These are phyloP conservation scores for Metopia argyrocephala DNA, from an alignment of 2,888 invertebrate species.

Conservation along the genomic window DNA sequence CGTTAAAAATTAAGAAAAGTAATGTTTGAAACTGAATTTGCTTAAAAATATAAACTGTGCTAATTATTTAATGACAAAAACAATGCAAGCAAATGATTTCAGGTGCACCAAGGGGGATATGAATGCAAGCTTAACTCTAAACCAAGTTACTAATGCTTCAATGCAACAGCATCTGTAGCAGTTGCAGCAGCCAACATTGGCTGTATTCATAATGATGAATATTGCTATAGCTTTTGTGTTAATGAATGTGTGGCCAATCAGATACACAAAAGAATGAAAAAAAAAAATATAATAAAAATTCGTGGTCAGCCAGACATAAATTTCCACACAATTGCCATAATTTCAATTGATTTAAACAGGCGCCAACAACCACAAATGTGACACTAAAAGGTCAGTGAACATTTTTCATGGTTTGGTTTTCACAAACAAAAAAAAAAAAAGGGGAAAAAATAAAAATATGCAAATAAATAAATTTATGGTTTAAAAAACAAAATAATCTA, in stretches of 20 bases:
- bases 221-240: conserved; percentile 58
- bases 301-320: conserved; percentile 69
- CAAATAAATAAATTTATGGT: conserved; percentile 32
- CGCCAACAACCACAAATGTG: conserved; percentile 70
- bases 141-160: conserved; percentile 40
- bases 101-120: conserved; percentile 55
- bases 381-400: conserved; percentile 60
- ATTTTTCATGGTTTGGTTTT: conserved; percentile 59
- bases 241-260: conserved; percentile 65
- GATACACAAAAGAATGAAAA: background rate
- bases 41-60: background rate
- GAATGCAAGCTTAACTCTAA: background rate
- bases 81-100: conserved; percentile 50
- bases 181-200: conserved; percentile 26
- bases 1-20: conserved; percentile 42
- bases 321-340: conserved; percentile 74
- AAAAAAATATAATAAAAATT: too few relatives aligned
- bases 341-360: conserved; percentile 76
- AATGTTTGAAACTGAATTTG: conserved; percentile 11
- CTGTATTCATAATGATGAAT: conserved; percentile 49
- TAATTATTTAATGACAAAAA: conserved; percentile 11
- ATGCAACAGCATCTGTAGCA: conserved; percentile 19
- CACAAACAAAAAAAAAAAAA: conserved; percentile 1
- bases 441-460: conserved; percentile 1
- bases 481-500: conserved; percentile 21